Percentiles rank a stretch among this genome's conserved stretches.
phyloP scores from a whole-genome alignment of 1,140 invertebrate species.

The Drepana arcuata region DNA sequence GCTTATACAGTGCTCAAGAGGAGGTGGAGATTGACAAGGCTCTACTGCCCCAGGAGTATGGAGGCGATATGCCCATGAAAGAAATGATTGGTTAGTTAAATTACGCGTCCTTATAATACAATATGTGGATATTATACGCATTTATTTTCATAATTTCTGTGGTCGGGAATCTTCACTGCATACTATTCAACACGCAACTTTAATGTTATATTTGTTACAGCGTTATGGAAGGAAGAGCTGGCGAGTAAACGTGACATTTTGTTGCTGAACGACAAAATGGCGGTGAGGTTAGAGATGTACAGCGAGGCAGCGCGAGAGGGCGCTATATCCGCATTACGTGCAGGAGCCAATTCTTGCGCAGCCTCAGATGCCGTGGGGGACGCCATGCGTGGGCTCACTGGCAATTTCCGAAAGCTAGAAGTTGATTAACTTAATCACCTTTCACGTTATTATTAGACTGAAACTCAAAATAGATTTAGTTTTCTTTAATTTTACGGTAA shows the following conservation, averaged over 20 bases:
- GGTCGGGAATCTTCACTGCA: no score
- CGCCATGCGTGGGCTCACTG: conserved; percentile 78
- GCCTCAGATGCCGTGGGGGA: conserved; percentile 70
- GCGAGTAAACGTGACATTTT: conserved; percentile 71
- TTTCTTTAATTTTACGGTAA: neutral
- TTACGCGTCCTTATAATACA: no score
- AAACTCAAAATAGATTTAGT: neutral
- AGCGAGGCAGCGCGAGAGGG: conserved; percentile 79
- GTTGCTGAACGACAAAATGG: conserved; percentile 76
- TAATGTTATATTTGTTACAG: conserved; percentile 39
- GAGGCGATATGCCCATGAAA: conserved; percentile 84
- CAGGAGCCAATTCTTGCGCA: conserved; percentile 66
- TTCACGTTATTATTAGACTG: neutral
- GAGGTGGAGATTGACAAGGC: conserved; percentile 75
- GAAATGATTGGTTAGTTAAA: conserved; percentile 88
- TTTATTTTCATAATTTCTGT: no score
- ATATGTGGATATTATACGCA: no score
- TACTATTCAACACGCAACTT: no score
- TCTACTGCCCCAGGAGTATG: conserved; percentile 86
- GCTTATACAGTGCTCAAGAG: conserved; percentile 77
- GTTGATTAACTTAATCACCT: conserved; percentile 69
- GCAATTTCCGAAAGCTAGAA: conserved; percentile 85
- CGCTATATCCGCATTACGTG: conserved; percentile 77
- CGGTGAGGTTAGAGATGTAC: conserved; percentile 75
- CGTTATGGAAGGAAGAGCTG: conserved; percentile 78